Base-by-base conservation (phyloP, 2,797 vertebrate species). In the Esox lucius region DNA sequence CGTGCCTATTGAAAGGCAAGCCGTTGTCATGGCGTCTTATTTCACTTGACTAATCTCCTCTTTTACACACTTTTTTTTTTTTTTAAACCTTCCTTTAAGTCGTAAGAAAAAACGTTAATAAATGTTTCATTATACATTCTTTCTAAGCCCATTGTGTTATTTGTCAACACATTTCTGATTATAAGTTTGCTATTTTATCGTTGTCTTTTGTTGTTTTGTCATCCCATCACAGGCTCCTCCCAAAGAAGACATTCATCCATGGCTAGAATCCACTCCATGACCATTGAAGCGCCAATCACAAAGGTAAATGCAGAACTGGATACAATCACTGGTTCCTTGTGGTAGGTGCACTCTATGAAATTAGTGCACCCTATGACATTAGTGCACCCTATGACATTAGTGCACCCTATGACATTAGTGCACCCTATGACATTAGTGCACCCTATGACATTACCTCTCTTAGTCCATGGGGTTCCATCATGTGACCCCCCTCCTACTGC, bases 191-290 rank as follows among this genome's bases (percentile, higher is more conserved):
- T 69, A 24, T 67, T 46, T 28, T 12, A 4, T 49, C 13, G 2
- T 39, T 5, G 4, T 39, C 5, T 8, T 39, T 39, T 39, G 35
- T 39, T 8, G 35, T 39, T 3, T 39, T 46, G 42, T 46, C 12
- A 46, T 46, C 42, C 42, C 1, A 13, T 28, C 24, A 19, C 85
- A 99, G 98, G 94, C 86, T 94, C 95, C 90, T 96, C 94, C 49
- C 97, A 99, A 91, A 94, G 97, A 87, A 93, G 97, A 71, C 96
- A 98, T 91, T 99, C 97, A 48, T 99, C 98, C 65, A 94, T 98
- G 96, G 96, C 97, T 80, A 94, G 98, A 87, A 97, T 99, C 84
- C 98, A 99, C 91, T 99, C 97, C 79, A 98, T 99, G 97, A 98
- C 96, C 0, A 98, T 99, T 13, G 98, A 99, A 89, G 97, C 98